Percentiles rank a stretch among this genome's conserved stretches.
phyloP scores from a whole-genome alignment of 2,888 invertebrate genomes.

The Apodemia hepburni region DNA sequence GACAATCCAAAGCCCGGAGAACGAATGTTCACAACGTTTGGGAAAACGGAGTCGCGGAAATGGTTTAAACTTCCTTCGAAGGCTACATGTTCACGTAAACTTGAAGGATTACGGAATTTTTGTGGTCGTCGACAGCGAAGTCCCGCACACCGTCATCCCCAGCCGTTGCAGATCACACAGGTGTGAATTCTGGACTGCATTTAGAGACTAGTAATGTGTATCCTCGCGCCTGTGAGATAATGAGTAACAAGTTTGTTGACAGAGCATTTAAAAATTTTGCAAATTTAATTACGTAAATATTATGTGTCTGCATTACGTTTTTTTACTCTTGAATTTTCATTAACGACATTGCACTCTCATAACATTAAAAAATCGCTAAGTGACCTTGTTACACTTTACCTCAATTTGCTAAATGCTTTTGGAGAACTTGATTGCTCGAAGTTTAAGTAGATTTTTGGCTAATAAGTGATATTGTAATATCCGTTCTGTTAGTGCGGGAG shows the following conservation, averaged over 20 bases:
- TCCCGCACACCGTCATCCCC: conserved; percentile 49
- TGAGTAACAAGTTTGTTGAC: background rate
- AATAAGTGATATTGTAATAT: conserved; percentile 72
- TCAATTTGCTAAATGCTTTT: conserved; percentile 35
- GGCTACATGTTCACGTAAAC: conserved; percentile 46
- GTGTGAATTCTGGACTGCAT: conserved; percentile 49
- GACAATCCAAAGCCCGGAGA: conserved; percentile 66
- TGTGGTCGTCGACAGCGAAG: conserved; percentile 46
- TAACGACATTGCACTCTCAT: background rate
- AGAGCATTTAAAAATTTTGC: background rate
- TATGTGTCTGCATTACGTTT: background rate
- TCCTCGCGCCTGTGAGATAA: background rate
- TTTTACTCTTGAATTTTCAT: background rate
- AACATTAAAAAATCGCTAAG: background rate
- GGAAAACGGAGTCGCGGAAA: conserved; percentile 50
- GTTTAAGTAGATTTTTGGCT: conserved; percentile 69
- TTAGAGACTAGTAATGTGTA: conserved; percentile 8
- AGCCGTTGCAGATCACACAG: conserved; percentile 71
- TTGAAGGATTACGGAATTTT: conserved; percentile 38
- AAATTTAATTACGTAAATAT: background rate
- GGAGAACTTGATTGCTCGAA: conserved; percentile 50
- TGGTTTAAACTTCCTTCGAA: conserved; percentile 58
- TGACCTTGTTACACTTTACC: conserved; percentile 18
- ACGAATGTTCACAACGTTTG: conserved; percentile 67
- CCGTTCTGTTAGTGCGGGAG: conserved; percentile 69